phyloP scores from a whole-genome alignment of 2,113 vertebrate species.

The Rhinoderma darwinii region DNA sequence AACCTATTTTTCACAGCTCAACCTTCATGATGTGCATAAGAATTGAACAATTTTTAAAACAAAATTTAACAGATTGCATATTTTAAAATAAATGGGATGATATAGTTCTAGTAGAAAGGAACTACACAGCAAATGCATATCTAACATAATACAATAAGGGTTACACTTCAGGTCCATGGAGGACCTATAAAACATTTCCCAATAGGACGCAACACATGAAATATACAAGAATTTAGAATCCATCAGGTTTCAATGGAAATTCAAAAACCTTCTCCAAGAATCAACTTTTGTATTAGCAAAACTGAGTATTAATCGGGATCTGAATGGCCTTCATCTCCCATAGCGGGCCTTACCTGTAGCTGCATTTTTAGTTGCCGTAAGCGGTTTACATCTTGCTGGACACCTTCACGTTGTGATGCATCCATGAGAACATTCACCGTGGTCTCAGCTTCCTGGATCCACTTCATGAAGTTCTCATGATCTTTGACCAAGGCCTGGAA shows the following conservation, averaged over 20 bases:
- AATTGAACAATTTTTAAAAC: background rate
- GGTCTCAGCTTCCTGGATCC: slow-evolving; percentile 93
- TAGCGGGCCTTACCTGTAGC: slow-evolving; percentile 79
- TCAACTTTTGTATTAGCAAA: too few species aligned
- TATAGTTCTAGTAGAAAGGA: background rate
- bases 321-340: background rate
- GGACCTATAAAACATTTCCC: background rate
- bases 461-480: slow-evolving; percentile 90
- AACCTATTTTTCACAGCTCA: slow-evolving; percentile 4
- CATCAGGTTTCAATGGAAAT: background rate
- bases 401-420: slow-evolving; percentile 85
- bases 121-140: background rate
- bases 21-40: background rate
- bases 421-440: slow-evolving; percentile 87
- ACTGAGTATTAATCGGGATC: too few species aligned
- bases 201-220: background rate
- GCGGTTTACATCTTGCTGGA: slow-evolving; percentile 78
- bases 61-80: background rate
- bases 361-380: slow-evolving; percentile 82
- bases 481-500: slow-evolving; percentile 86
- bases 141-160: background rate
- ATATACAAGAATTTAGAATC: background rate
- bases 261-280: background rate
- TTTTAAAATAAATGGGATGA: background rate
- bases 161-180: background rate